A percentile compares a stretch with the other conserved stretches of the same genome.
phyloP scores from a whole-genome alignment of 2,113 vertebrate genomes.

The Chrysochloris asiatica region DNA sequence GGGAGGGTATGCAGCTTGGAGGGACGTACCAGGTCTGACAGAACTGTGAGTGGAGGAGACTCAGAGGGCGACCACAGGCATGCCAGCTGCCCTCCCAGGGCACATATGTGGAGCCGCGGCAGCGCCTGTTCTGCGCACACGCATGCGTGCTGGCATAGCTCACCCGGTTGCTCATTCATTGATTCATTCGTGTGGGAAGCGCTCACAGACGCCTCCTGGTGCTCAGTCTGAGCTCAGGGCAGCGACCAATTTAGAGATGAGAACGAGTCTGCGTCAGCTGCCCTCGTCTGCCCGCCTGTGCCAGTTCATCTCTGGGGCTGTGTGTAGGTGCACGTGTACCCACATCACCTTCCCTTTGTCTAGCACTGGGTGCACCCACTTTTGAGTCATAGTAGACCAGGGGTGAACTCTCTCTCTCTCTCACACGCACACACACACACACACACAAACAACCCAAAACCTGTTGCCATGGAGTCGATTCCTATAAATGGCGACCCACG shows the following conservation, averaged over 20 bases:
- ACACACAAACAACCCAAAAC: background rate
- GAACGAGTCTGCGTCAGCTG: background rate
- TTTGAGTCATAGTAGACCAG: background rate
- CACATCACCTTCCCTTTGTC: background rate
- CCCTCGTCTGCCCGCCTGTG: background rate
- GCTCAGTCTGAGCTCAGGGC: background rate
- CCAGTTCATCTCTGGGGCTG: background rate
- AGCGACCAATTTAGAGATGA: fast-evolving
- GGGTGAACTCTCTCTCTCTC: background rate
- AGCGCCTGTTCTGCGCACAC: background rate
- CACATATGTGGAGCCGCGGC: background rate
- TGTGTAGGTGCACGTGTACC: background rate
- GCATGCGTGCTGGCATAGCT: background rate
- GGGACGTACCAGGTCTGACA: fast-evolving
- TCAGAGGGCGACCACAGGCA: background rate
- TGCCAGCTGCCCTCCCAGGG: background rate
- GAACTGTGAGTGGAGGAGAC: background rate
- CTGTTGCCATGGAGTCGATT: too few species aligned
- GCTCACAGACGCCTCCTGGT: background rate
- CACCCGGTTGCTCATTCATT: background rate
- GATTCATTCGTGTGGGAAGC: background rate
- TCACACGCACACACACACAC: background rate
- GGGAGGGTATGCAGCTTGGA: background rate
- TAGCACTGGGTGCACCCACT: background rate
- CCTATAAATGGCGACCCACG: too few species aligned